Percentiles rank a stretch among this genome's conserved stretches.
Evolutionary conservation across 2,888 invertebrate species (phyloP).

Genomic region (Patella ulyssiponensis): DNA sequence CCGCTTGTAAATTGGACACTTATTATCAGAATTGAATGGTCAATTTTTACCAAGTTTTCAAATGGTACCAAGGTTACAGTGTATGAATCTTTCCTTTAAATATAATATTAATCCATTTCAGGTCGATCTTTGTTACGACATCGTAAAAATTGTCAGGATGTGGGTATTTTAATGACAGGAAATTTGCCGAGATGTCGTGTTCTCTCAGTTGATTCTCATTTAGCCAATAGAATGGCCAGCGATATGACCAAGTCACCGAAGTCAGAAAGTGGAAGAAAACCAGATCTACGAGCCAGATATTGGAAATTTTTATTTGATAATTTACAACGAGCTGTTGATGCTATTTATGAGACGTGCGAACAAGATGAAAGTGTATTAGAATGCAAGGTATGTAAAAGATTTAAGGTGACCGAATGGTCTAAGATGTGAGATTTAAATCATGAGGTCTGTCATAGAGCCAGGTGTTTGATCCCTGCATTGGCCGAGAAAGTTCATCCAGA

Average conservation of each 20-base stretch:
- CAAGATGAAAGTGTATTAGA: conserved; percentile 93
- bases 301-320: conserved; percentile 97
- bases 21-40: no score
- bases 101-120: conserved; percentile 15
- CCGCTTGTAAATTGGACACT: no score
- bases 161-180: conserved; percentile 2
- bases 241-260: conserved; percentile 61
- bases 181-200: not conserved
- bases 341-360: conserved; percentile 96
- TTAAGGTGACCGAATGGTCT: not conserved
- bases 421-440: no score
- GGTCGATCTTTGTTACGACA: conserved; percentile 47
- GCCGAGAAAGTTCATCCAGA: no score
- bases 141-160: conserved; percentile 28
- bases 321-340: conserved; percentile 91
- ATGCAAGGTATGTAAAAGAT: conserved; percentile 77
- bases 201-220: not conserved
- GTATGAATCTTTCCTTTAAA: no score
- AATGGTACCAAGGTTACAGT: no score
- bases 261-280: conserved; percentile 56
- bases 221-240: conserved; percentile 19
- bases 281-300: conserved; percentile 89
- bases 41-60: no score
- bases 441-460: no score
- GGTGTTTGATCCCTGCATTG: no score